Base-by-base conservation (phyloP, 2,888 invertebrate species). In the Euphydryas editha region DNA sequence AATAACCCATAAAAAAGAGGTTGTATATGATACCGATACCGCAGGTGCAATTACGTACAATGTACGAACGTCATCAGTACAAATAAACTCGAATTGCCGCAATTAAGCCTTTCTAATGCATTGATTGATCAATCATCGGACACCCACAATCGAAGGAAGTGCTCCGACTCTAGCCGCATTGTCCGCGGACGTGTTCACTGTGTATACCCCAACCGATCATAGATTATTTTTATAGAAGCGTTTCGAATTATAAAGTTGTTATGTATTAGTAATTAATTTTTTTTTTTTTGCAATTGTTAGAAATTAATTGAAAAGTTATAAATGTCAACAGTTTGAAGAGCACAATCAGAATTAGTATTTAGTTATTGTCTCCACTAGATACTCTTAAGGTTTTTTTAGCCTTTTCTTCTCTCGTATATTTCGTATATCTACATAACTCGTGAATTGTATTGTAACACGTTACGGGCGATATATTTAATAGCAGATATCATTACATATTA, bases 71-170 rank as follows among this genome's bases (percentile, higher is more conserved):
- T 83, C 81, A 79, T 76, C 85, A 85, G 86, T 86, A 83, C 86
- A 90, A 92, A 91, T 86, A 90, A 84, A 87, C 76, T 78, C 73
- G 78, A 87, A 90, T 90, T 81, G 86, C 80, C 75, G 82, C 85
- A 89, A 92, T 92, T 90, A 91, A 85, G 86, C 85, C 86, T 87
- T 88, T 89, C 90, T 87, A 91, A 87, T 88, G 82, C 87, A 87
- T 81, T 87, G 88, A 92, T 91, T 91, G 91, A 87, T 90, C 91
- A 89, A 92, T 92, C 91, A 90, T 86, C 85, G 87, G 79, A 79
- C 81, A 76, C 79, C 85, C 81, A 83, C 84, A 84, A 85, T 87
- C 82, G 83, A 84, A 86, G 85, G 85, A 84, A 88, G 83, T 81
- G 79, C 82, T 85, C 85, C 82, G 85, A 85, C 80, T 81, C 75